Evolutionary conservation across 2,797 vertebrate species (phyloP).

Genomic region (Sebastes jordani): DNA sequence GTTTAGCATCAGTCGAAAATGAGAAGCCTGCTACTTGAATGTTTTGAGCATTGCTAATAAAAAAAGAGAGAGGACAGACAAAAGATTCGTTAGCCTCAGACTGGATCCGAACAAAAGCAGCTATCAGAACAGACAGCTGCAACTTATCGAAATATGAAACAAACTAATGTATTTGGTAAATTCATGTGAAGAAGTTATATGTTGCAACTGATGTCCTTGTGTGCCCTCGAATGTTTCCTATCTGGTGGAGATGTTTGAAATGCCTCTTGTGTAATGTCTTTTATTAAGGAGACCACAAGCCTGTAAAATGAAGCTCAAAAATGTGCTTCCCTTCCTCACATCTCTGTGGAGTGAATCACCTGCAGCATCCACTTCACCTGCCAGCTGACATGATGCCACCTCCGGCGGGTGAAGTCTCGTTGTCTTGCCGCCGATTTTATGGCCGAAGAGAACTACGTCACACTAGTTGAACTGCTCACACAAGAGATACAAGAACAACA

Average conservation of each 20-base stretch:
- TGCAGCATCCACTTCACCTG: neutral
- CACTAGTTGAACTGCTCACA: neutral
- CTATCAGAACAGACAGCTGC: no score
- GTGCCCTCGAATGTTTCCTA: neutral
- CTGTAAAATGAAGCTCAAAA: neutral
- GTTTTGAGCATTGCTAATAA: neutral
- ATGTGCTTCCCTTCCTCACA: neutral
- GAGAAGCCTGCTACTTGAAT: neutral
- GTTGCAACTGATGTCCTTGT: neutral
- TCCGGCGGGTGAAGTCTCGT: neutral
- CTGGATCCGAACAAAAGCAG: no score
- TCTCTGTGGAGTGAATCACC: neutral
- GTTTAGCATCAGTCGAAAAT: neutral
- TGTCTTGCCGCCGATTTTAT: neutral
- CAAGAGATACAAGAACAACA: neutral
- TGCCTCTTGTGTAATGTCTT: neutral
- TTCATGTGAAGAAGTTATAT: no score
- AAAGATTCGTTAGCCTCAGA: no score
- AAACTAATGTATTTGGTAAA: no score
- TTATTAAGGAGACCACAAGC: neutral
- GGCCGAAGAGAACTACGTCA: neutral
- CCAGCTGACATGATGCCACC: conserved; percentile 4
- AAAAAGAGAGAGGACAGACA: no score
- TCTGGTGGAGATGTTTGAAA: neutral
- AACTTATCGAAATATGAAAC: no score